A percentile compares a stretch with the other conserved stretches of the same genome.
These are phyloP conservation scores for Aporophyla nigra DNA, from an alignment of 2,888 invertebrate species.

Conservation along the genomic window DNA sequence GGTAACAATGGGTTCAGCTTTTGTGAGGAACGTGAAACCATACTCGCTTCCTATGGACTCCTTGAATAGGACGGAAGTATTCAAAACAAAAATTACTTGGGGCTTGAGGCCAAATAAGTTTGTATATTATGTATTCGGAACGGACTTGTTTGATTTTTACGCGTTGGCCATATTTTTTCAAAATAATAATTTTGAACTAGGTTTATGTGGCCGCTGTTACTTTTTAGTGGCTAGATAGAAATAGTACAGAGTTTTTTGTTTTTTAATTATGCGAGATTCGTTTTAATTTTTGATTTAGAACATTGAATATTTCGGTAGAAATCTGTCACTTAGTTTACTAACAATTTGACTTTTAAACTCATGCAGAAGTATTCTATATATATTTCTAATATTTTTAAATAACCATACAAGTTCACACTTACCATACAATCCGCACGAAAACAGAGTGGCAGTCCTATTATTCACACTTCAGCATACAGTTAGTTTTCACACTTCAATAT, in stretches of 20 bases:
- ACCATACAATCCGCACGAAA: slow-evolving; percentile 49
- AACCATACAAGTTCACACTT: slow-evolving; percentile 31
- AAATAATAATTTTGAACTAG: not conserved
- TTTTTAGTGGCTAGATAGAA: not conserved
- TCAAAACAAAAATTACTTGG: slow-evolving; percentile 5
- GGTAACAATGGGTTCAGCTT: slow-evolving; percentile 45
- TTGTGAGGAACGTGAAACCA: slow-evolving; percentile 26
- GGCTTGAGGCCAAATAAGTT: not conserved
- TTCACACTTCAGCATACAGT: slow-evolving; percentile 35
- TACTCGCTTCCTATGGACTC: slow-evolving; percentile 15
- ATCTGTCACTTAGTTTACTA: not conserved
- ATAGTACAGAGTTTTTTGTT: not conserved
- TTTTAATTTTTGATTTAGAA: not conserved
- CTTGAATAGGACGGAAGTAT: slow-evolving; percentile 14
- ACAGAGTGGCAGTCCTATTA: slow-evolving; percentile 56
- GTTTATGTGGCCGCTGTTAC: not conserved
- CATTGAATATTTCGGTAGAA: not conserved
- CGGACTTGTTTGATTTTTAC: not conserved
- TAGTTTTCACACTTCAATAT: slow-evolving; percentile 72
- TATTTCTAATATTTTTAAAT: not conserved
- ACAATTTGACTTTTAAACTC: not conserved
- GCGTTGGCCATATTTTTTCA: not conserved
- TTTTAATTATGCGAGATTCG: no score
- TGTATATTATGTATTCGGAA: not conserved
- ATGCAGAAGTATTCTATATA: not conserved